Evolutionary conservation across 2,113 vertebrate species (phyloP), one percentile per base, ranked within the genome.

Genomic region (Acanthisitta chloris): DNA sequence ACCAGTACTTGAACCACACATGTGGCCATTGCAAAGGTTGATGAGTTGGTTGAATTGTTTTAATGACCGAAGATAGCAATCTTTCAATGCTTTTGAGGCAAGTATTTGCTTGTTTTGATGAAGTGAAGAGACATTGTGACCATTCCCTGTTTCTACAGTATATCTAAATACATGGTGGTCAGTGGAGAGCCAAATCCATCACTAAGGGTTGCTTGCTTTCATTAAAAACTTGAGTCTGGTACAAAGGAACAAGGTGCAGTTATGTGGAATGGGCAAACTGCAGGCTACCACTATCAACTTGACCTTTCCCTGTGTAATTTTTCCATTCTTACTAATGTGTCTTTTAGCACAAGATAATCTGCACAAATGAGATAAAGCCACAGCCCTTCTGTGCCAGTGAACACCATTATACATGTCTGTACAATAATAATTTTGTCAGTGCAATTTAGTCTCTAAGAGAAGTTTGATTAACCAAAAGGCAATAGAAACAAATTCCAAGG

Each of bases 321-420:
- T 96, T 94, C 90, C 81, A 76, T 77, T 48, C 57, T 91, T 89
- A 92, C 94, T 94, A 96, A 96, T 76, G 70, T 64, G 52, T 96
- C 92, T 97, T 97, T 96, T 86, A 97, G 78, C 73, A 94, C 91
- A 96, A 81, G 79, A 83, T 33, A 86, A 88, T 95, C 96, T 59
- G 94, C 89, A 91, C 67, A 93, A 90, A 91, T 45, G 11, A 59
- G 52, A 77, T 17, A 45, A 65, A 88, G 82, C 66, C 73, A 83
- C 69, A 93, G 58, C 82, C 81, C 78, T 96, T 96, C 74, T 94
- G 71, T 94, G 62, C 81, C 76, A 94, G 28, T 38, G 81, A 92
- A 73, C 64, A 91, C 36, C 23, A 70, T 64, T 82, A 85, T 10
- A 23, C 70, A 69, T 57, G 88, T 90, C 80, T 85, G 69, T 64